Conservation (phyloP, 2,888 invertebrate species). For the Cantharis rufa region DNA sequence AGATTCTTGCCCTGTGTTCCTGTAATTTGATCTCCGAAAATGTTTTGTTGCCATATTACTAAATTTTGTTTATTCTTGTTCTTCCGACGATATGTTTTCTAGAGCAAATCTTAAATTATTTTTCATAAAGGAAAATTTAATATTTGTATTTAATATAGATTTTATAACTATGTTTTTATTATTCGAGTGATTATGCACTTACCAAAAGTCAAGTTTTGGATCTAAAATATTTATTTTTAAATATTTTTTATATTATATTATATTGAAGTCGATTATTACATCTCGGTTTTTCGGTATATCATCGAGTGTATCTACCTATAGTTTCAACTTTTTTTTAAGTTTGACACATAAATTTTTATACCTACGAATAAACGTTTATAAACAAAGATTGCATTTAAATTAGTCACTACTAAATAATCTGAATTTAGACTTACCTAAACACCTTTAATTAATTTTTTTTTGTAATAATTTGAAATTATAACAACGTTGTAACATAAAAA, state of each 20-base stretch:
- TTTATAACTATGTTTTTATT: not conserved
- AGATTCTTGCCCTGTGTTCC: not conserved
- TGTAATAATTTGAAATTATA: not conserved
- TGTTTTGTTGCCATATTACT: not conserved
- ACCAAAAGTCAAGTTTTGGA: not conserved
- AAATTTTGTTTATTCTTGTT: not conserved
- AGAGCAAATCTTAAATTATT: no score
- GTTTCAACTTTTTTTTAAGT: not conserved
- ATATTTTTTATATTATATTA: no score
- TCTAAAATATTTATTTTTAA: no score
- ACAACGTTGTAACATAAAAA: not conserved
- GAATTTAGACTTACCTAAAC: not conserved
- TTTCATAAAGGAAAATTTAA: not conserved
- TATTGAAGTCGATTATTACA: no score
- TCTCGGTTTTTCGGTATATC: no score
- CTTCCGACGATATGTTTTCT: not conserved
- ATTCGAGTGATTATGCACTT: not conserved
- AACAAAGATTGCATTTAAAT: not conserved
- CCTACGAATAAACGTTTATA: not conserved
- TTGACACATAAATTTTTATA: not conserved
- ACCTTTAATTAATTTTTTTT: not conserved
- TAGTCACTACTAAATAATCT: not conserved
- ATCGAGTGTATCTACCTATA: no score
- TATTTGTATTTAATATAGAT: not conserved
- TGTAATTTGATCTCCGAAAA: not conserved